A percentile compares a stretch with the other conserved stretches of the same genome.
phyloP scores from a whole-genome alignment of 2,113 vertebrate genomes.

The Sapayoa aenigma region DNA sequence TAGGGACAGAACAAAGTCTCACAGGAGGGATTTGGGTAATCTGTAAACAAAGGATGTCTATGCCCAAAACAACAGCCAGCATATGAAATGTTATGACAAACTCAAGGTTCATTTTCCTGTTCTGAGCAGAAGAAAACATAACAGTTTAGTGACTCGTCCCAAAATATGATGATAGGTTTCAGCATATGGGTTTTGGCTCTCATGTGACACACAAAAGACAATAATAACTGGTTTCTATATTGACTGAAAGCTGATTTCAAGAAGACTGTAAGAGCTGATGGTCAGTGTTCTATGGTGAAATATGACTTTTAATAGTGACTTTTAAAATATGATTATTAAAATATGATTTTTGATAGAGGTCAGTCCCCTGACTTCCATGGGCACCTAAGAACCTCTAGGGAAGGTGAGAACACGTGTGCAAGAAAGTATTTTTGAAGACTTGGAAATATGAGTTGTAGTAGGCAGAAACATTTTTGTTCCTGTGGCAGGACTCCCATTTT shows the following conservation, averaged over 20 bases:
- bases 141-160: neutral
- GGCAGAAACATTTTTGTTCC: neutral
- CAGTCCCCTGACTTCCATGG: neutral
- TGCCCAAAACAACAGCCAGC: rapidly evolving
- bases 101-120: neutral
- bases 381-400: neutral
- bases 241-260: neutral
- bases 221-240: rapidly evolving
- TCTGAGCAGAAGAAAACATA: neutral
- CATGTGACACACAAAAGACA: neutral
- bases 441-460: neutral
- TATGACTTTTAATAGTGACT: neutral
- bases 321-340: neutral
- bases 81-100: neutral
- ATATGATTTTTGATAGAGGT: neutral
- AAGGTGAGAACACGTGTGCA: neutral
- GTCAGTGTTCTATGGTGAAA: neutral
- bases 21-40: neutral
- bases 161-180: neutral
- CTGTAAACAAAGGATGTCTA: neutral
- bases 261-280: neutral
- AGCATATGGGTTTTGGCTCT: neutral
- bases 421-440: neutral
- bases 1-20: neutral
- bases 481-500: neutral